Base-by-base conservation (phyloP, 2,888 invertebrate genomes). In the Acanthococcus lagerstroemiae region DNA sequence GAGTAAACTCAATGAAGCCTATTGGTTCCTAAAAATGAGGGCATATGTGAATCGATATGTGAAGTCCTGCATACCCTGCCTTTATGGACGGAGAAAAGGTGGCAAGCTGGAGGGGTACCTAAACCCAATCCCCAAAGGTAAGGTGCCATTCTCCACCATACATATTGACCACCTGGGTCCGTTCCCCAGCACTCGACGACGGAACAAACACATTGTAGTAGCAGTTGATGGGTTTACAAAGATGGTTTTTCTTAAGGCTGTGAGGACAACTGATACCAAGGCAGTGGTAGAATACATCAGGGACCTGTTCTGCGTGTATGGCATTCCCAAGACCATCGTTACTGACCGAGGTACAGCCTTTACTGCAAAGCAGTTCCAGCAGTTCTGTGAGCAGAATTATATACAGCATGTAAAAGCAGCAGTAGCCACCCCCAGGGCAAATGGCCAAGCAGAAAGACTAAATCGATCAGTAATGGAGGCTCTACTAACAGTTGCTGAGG, bases 291-390 rank as follows among this genome's bases (percentile, higher is more conserved):
- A 52, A 22, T 17, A 17, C n/a, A 19, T 60, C 17, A 66, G 22
- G 7, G 60, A 68, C 15, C 60, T 65, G 50, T 30, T 66, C 57
- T 45, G 52, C 5, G 55, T 30, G 9, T 66, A 65, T 37, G 56
- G 58, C 12, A 55, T 44, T 1, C 68, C 68, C 3, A 37, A 4
- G 9, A n/a, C 60, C 2, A n/a, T 67, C 9, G 55, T 67, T 12
- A 60, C 60, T 2, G 61, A 68, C 37, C 55, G 60, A 22, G 61
- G 67, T 44, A 67, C 67, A 6, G 57, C 56, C 5, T 68, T 57
- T 27, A 67, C 68, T 0, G 22, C 65, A 4, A 44, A 19, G 3
- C 26, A 58, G 1, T 68, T 68, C 27, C 52, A 50, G 21, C 22
- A 55, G 1, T 65, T 67, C 21, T 68, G 67, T 60, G 45, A 3